These are phyloP conservation scores for Pithys albifrons DNA, from an alignment of 2,113 vertebrate species.

Conservation along the genomic window DNA sequence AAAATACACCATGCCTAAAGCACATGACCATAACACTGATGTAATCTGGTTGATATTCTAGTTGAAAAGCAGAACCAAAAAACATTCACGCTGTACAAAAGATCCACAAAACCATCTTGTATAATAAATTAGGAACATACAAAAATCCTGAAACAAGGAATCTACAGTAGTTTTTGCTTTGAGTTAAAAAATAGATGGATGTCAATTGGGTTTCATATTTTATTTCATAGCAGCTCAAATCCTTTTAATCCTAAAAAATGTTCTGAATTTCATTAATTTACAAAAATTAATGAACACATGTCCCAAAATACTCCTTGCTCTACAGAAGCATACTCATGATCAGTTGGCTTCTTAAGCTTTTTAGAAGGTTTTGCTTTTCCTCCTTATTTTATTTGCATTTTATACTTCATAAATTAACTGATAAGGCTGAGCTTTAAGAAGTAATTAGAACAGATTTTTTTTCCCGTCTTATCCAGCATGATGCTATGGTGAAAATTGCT, in stretches of 20 bases:
- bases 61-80: not conserved
- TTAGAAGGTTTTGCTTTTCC: not conserved
- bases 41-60: not conserved
- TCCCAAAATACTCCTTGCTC: not conserved
- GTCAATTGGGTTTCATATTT: not conserved
- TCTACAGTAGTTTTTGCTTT: not conserved
- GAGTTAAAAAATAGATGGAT: not conserved
- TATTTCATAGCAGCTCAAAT: not conserved
- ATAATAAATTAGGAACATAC: not conserved
- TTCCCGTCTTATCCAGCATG: not conserved
- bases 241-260: not conserved
- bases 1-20: not conserved
- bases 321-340: not conserved
- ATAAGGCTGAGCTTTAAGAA: not conserved
- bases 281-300: not conserved
- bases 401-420: not conserved
- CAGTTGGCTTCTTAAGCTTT: not conserved
- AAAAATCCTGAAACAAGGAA: not conserved
- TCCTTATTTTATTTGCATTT: not conserved
- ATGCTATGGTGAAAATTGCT: not conserved
- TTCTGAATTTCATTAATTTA: accelerated
- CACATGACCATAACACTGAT: not conserved
- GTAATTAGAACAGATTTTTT: not conserved
- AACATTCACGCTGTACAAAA: not conserved
- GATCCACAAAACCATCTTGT: not conserved